A percentile compares a stretch with the other conserved stretches of the same genome.
Evolutionary conservation across 1,140 invertebrate genomes (phyloP).

Genomic region (Lucilia cuprina): DNA sequence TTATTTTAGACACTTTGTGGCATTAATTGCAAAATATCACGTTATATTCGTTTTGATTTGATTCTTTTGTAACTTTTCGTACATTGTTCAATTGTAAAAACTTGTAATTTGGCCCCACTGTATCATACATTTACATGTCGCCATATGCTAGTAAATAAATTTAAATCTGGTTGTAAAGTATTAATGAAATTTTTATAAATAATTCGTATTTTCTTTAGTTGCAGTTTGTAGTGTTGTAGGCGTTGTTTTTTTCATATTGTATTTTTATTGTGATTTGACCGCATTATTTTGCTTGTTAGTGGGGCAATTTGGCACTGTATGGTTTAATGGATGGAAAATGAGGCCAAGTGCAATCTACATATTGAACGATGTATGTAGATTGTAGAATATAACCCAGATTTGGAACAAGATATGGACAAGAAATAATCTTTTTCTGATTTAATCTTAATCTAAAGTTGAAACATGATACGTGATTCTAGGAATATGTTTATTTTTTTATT

Average conservation of each 20-base stretch:
- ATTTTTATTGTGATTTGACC: slow-evolving; percentile 18
- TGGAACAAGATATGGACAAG: not conserved
- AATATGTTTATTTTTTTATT: too few relatives aligned
- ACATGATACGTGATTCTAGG: not conserved
- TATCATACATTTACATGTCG: slow-evolving; percentile 4
- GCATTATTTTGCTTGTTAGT: slow-evolving; percentile 14
- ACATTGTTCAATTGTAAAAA: not conserved
- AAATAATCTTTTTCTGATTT: not conserved
- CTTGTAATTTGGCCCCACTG: not conserved
- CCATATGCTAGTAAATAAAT: not conserved
- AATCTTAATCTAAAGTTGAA: not conserved
- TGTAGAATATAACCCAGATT: not conserved
- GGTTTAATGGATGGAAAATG: not conserved
- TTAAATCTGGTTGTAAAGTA: not conserved
- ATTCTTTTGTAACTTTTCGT: not conserved
- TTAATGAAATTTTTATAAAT: slow-evolving; percentile 7
- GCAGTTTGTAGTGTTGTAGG: not conserved
- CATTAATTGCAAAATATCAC: slow-evolving; percentile 32
- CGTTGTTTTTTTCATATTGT: not conserved
- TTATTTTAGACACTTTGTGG: slow-evolving; percentile 23
- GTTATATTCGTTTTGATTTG: not conserved
- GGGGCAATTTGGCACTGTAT: not conserved
- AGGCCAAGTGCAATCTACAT: not conserved
- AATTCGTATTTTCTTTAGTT: not conserved
- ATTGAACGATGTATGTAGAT: not conserved